Conservation (phyloP, 2,113 vertebrate species). For the Monarcha castaneiventris region DNA sequence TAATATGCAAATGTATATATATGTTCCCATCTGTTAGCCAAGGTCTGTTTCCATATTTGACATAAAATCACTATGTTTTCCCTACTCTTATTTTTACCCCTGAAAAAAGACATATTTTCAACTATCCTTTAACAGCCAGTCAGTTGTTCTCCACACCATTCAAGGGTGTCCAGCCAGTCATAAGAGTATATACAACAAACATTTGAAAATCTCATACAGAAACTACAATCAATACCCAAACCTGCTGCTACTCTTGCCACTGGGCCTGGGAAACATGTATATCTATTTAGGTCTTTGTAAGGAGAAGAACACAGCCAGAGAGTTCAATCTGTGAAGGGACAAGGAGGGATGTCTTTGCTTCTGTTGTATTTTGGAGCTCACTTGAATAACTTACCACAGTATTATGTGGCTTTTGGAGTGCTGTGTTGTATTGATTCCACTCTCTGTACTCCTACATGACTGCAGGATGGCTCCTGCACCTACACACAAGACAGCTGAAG, state of each 20-base stretch:
- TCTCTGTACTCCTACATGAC: background rate
- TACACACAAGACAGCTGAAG: background rate
- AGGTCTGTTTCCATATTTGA: background rate
- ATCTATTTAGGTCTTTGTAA: background rate
- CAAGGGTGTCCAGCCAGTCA: background rate
- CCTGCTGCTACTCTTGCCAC: background rate
- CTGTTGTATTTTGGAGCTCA: background rate
- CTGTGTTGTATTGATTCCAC: background rate
- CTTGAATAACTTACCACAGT: background rate
- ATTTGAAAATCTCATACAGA: background rate
- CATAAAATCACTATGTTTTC: background rate
- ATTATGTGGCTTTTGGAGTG: background rate
- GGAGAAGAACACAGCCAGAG: background rate
- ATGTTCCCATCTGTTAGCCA: background rate
- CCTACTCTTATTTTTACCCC: background rate
- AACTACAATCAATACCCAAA: background rate
- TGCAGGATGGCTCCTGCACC: background rate
- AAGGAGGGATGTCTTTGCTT: background rate
- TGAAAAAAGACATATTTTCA: background rate
- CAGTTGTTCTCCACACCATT: background rate
- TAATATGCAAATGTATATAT: background rate
- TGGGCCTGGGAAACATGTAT: background rate
- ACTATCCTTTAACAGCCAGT: background rate
- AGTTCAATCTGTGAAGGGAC: background rate
- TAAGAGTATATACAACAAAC: background rate